Evolutionary conservation across 2,113 vertebrate genomes (phyloP).

Genomic region (Cavia porcellus): DNA sequence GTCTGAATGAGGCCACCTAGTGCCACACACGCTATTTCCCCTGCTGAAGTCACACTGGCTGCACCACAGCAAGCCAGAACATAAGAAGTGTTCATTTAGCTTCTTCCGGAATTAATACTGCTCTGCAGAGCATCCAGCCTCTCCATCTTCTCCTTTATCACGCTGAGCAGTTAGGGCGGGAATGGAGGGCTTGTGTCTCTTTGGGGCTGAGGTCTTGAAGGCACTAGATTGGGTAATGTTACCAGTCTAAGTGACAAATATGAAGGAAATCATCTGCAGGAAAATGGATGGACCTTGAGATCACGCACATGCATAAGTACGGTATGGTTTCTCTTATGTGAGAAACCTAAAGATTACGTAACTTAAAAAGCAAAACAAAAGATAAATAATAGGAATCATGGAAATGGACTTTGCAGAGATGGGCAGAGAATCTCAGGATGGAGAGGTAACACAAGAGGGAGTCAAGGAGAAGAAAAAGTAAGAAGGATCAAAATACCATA

Average conservation of each 20-base stretch:
- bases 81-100: conserved; percentile 90
- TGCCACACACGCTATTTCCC: conserved; percentile 86
- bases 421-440: not conserved
- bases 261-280: not conserved
- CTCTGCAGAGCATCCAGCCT: conserved; percentile 62
- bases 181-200: not conserved
- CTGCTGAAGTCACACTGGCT: conserved; percentile 85
- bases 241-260: not conserved
- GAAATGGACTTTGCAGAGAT: not conserved
- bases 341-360: not conserved
- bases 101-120: conserved; percentile 80
- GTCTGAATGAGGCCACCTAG: conserved; percentile 91
- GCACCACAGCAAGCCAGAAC: conserved; percentile 85
- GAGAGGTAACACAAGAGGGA: not conserved
- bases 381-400: not conserved
- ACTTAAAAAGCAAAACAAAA: not conserved
- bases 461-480: not conserved
- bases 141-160: not conserved
- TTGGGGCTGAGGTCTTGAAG: not conserved
- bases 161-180: not conserved
- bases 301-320: not conserved
- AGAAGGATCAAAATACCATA: not conserved
- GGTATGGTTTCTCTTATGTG: not conserved
- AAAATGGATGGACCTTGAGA: not conserved
- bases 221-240: not conserved